Conservation (phyloP, 1,140 invertebrate species). For the Procambarus clarkii region DNA sequence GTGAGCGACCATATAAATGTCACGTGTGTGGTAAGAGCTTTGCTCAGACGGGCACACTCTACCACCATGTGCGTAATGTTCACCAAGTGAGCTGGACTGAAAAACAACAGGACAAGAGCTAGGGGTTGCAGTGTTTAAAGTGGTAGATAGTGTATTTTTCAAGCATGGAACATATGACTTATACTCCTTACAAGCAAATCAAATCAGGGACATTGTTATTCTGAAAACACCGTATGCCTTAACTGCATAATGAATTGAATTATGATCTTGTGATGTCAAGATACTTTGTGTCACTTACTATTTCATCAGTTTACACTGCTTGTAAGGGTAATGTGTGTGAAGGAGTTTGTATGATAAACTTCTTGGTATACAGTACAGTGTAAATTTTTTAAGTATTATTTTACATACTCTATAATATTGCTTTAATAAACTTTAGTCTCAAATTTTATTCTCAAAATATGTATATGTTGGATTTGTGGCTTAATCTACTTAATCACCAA, state of each 20-base stretch:
- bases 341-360: background rate
- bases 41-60: constrained; percentile 87
- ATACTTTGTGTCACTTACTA: background rate
- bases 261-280: constrained; percentile 22
- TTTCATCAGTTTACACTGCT: constrained; percentile 34
- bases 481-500: constrained; percentile 68
- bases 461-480: constrained; percentile 63
- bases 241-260: constrained; percentile 34
- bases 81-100: constrained; percentile 80
- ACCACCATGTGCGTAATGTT: constrained; percentile 91
- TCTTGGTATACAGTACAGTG: constrained; percentile 9
- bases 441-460: constrained; percentile 63
- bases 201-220: constrained; percentile 66
- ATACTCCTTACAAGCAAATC: constrained; percentile 59
- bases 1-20: constrained; percentile 86
- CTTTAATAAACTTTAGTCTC: constrained; percentile 67
- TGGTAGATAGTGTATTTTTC: constrained; percentile 8
- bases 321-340: constrained; percentile 42
- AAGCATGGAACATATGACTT: constrained; percentile 45
- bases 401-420: constrained; percentile 56
- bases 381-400: constrained; percentile 47
- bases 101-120: constrained; percentile 66
- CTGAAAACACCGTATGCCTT: constrained; percentile 55
- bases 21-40: constrained; percentile 89
- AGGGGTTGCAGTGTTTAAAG: constrained; percentile 38